Evolutionary conservation across 2,797 vertebrate genomes (phyloP), one percentile per base, ranked within the genome.

Genomic region (Halcyon leucocephala): DNA sequence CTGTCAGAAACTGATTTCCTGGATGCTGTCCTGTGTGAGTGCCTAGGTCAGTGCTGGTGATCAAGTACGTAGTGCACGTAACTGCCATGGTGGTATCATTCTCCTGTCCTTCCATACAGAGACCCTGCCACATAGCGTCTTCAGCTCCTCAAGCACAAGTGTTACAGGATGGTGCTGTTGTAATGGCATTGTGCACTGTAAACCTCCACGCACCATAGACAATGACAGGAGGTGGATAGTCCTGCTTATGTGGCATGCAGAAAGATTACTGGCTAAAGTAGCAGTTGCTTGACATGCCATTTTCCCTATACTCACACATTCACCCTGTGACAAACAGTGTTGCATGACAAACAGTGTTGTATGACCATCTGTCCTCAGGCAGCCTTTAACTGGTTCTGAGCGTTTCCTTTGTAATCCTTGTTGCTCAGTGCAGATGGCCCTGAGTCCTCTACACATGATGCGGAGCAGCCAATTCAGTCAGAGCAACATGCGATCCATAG

Each of bases 271-370:
- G 31, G 25, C 29, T 66, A 29, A 70, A 51, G 28, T 42, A 37
- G 42, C 31, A 6, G 8, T 20, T 1, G 2, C 46, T 60, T 48
- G 21, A n/a, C 17, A 2, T 5, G 11, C 7, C 1, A 1, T 55
- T 61, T 49, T 49, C 54, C 18, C 35, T 55, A 21, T 31, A 54
- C 16, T 24, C 24, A 9, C 9, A 16, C 14, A 4, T 41, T 31
- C 17, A 31, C 12, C 21, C 21, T 54, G 25, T 54, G 26, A 49
- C 51, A 31, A n/a, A 26, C 7, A 25, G 26, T 15, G 54, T 20
- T 51, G 28, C 22, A 7, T 7, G 26, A 49, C 51, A 31, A n/a
- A 26, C 9, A 25, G 26, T 15, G 54, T 20, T 51, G 28, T 19
- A 7, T 6, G 6, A 31, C 42, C 11, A 12, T 21, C 5, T 3